These are phyloP conservation scores for Plagiodera versicolora DNA, from an alignment of 2,888 invertebrate species.

Conservation along the genomic window DNA sequence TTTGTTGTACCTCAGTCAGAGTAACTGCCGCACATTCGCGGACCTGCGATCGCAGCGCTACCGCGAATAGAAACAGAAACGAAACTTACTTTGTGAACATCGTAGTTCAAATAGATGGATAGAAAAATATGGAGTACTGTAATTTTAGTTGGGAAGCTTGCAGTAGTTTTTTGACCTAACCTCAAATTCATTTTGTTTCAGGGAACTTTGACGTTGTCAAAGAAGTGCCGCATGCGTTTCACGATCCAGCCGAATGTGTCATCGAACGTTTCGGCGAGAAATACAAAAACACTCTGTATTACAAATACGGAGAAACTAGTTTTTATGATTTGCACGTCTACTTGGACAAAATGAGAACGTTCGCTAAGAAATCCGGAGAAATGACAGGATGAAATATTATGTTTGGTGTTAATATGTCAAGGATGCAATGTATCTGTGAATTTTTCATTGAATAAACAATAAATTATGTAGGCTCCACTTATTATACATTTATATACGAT, in stretches of 20 bases:
- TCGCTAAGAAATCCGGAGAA: neutral
- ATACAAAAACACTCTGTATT: constrained; percentile 8
- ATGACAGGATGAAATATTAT: neutral
- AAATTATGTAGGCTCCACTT: too few relatives aligned
- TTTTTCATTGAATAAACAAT: neutral
- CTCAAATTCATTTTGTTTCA: too few relatives aligned
- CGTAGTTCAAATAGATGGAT: too few relatives aligned
- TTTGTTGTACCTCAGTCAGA: too few relatives aligned
- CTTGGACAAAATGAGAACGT: constrained; percentile 13
- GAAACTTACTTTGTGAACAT: too few relatives aligned
- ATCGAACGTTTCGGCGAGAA: constrained; percentile 4
- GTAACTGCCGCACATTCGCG: too few relatives aligned
- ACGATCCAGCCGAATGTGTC: neutral
- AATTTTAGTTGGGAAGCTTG: too few relatives aligned
- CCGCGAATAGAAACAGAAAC: too few relatives aligned
- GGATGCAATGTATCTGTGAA: neutral
- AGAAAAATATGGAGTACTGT: too few relatives aligned
- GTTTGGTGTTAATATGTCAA: neutral
- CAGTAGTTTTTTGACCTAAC: too few relatives aligned
- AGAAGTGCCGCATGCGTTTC: constrained; percentile 15
- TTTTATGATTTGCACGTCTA: constrained; percentile 18
- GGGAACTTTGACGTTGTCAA: constrained; percentile 12
- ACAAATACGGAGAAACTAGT: constrained; percentile 8
- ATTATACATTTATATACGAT: too few relatives aligned
- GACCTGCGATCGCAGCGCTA: too few relatives aligned